Percentiles rank a stretch among this genome's conserved stretches.
phyloP scores from a whole-genome alignment of 2,888 invertebrate species.

The Tyria jacobaeae region DNA sequence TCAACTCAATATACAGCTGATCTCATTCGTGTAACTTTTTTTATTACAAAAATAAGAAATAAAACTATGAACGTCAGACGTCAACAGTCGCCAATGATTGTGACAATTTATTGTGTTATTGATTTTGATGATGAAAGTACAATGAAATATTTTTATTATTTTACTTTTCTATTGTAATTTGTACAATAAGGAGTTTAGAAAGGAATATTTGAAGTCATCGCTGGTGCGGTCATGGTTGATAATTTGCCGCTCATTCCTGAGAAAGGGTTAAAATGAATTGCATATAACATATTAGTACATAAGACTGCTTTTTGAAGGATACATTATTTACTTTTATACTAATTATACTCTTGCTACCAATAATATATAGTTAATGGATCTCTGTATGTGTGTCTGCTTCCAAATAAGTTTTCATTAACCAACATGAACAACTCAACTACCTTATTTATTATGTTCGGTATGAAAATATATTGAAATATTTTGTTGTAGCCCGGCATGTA shows the following conservation, averaged over 20 bases:
- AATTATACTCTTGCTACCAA: too few relatives aligned
- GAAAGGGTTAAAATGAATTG: conserved; percentile 8
- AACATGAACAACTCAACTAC: too few relatives aligned
- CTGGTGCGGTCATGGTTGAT: conserved; percentile 9
- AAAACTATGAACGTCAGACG: conserved; percentile 4
- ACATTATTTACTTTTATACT: too few relatives aligned
- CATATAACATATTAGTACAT: background rate
- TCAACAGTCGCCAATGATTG: background rate
- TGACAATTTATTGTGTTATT: background rate
- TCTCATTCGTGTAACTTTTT: conserved; percentile 3
- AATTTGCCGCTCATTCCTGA: conserved; percentile 13
- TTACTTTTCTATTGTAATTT: conserved; percentile 10
- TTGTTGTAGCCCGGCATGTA: conserved; percentile 55
- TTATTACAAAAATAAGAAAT: background rate
- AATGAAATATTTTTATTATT: conserved; percentile 2
- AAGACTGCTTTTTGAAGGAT: background rate
- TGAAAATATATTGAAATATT: background rate
- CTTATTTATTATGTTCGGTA: too few relatives aligned
- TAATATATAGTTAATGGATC: too few relatives aligned
- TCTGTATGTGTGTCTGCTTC: too few relatives aligned
- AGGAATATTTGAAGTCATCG: background rate
- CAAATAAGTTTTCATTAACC: too few relatives aligned
- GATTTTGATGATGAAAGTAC: background rate
- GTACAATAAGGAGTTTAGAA: conserved; percentile 4
- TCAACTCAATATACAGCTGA: background rate